These are phyloP conservation scores for Falcaria lacertinaria DNA, from an alignment of 2,888 invertebrate genomes.

Conservation along the genomic window DNA sequence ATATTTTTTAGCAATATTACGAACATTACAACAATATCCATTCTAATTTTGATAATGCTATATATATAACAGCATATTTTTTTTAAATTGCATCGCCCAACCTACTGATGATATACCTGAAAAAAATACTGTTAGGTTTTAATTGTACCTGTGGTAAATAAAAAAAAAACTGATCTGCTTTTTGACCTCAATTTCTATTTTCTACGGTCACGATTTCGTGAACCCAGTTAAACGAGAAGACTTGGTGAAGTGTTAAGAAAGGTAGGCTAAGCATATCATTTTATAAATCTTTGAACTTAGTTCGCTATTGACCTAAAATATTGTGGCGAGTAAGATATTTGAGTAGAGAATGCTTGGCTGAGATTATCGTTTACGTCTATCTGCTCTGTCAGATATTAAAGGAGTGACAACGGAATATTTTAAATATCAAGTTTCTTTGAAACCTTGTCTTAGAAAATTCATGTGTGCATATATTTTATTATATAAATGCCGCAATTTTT, in stretches of 20 bases:
- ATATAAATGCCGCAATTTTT: too few species aligned
- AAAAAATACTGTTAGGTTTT: slow-evolving; percentile 7
- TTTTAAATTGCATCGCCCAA: too few species aligned
- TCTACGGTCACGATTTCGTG: slow-evolving; percentile 51
- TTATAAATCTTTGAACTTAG: not conserved
- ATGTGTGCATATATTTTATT: too few species aligned
- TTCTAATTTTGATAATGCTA: too few species aligned
- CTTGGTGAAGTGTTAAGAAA: slow-evolving; percentile 3
- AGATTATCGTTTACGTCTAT: not conserved
- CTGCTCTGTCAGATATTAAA: not conserved
- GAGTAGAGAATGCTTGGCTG: not conserved
- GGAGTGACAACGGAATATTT: too few species aligned
- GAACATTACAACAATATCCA: too few species aligned
- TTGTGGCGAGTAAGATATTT: not conserved
- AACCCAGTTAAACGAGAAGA: slow-evolving; percentile 30
- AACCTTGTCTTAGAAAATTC: too few species aligned
- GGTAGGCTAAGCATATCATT: not conserved
- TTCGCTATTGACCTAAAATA: not conserved
- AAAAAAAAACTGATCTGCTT: slow-evolving; percentile 5
- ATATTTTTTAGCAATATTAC: too few species aligned
- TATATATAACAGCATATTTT: too few species aligned
- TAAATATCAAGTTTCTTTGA: too few species aligned
- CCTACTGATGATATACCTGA: too few species aligned
- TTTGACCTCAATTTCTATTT: slow-evolving; percentile 30
- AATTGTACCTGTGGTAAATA: slow-evolving; percentile 5